Conservation (phyloP, 2,797 vertebrate species). For the Columba guinea region DNA sequence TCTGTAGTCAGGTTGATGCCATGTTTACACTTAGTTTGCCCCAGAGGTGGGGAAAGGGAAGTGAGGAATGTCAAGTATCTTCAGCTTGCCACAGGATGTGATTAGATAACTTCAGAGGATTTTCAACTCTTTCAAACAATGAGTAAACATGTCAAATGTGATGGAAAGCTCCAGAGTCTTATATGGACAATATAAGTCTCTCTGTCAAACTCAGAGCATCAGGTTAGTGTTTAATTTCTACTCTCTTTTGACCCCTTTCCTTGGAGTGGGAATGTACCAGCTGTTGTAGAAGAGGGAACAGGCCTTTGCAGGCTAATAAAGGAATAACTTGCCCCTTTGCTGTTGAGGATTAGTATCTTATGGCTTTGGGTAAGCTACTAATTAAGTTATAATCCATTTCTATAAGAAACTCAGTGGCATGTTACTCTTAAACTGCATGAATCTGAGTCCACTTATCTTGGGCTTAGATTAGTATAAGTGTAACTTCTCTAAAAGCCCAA, state of each 20-base stretch:
- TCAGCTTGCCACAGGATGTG: slow-evolving; percentile 28
- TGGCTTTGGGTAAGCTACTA: neutral
- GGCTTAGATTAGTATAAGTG: neutral
- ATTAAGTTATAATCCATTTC: neutral
- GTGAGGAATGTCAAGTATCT: slow-evolving; percentile 33
- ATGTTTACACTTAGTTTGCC: slow-evolving; percentile 31
- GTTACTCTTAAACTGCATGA: neutral
- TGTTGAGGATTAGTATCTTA: neutral
- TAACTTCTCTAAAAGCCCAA: neutral
- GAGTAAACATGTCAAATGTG: slow-evolving; percentile 34
- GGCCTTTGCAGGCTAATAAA: neutral
- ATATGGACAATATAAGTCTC: neutral
- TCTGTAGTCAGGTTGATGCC: neutral
- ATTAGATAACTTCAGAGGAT: slow-evolving; percentile 38
- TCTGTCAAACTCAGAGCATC: slow-evolving; percentile 8
- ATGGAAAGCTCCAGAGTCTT: slow-evolving; percentile 39
- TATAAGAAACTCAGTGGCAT: neutral
- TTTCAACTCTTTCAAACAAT: slow-evolving; percentile 19
- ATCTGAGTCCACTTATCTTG: neutral
- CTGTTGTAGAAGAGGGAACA: neutral
- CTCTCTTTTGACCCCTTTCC: neutral
- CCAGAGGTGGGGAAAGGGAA: slow-evolving; percentile 23
- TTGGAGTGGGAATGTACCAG: neutral
- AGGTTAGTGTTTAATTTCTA: slow-evolving; percentile 14
- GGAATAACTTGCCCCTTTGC: neutral